Conservation (phyloP, 2,113 vertebrate species). For the Nibea albiflora region DNA sequence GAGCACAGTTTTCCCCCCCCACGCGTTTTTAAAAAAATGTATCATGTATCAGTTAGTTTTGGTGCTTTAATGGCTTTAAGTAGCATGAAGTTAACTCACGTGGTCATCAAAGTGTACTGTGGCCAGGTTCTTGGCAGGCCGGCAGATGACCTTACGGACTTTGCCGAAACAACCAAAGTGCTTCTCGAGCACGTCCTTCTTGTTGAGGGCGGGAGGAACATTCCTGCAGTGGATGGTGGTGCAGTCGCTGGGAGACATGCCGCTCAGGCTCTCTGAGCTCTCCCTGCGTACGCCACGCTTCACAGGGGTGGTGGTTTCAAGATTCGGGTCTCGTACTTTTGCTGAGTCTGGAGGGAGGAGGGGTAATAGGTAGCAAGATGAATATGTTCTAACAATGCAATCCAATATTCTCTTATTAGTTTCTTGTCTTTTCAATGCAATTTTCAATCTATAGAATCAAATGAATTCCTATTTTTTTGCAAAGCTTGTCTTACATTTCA, state of each 20-base stretch:
- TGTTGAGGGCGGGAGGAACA: constrained; percentile 86
- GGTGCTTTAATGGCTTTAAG: background rate
- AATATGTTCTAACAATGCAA: background rate
- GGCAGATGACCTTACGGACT: constrained; percentile 85
- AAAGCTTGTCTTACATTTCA: no score
- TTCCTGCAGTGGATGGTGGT: constrained; percentile 88
- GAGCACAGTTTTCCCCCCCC: background rate
- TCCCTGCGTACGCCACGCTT: constrained; percentile 77
- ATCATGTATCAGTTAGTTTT: no score
- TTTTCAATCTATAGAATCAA: no score
- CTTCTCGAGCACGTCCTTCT: constrained; percentile 83
- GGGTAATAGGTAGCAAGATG: background rate
- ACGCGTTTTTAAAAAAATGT: no score
- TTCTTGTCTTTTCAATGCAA: no score
- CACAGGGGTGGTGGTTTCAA: constrained; percentile 2
- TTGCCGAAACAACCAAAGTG: constrained; percentile 89
- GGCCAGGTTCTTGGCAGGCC: constrained; percentile 85
- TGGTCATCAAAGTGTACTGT: constrained; percentile 90
- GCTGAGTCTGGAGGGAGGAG: constrained; percentile 23
- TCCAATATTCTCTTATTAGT: background rate
- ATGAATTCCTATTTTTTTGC: no score
- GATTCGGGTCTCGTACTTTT: constrained; percentile 36
- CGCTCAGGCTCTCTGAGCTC: constrained; percentile 82
- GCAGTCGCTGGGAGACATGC: constrained; percentile 78
- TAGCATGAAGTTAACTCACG: constrained; percentile 80